Base-by-base conservation (phyloP, 2,113 vertebrate genomes). In the Aramus guarauna region DNA sequence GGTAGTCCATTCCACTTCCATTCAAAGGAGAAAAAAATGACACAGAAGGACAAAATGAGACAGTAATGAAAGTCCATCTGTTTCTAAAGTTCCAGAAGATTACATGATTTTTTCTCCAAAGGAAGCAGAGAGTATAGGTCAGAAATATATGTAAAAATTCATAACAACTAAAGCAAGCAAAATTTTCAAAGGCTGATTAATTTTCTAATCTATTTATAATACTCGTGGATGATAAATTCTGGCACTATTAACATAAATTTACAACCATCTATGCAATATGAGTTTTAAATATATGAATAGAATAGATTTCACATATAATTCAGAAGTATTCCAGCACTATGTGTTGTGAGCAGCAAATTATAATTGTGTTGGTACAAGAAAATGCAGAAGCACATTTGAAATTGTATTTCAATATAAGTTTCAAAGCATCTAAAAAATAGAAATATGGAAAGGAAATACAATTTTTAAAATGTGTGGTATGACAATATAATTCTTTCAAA, bases 91-190 rank as follows among this genome's bases (percentile, higher is more conserved):
- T 7, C 7, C n/a, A 50, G 60, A 47, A 63, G 11, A 4, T 55
- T 73, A 63, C 11, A 24, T 14, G 22, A 66, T 34, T 1, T 56
- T 41, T 76, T 30, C 50, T 34, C 26, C 4, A 32, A 64, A 47
- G 12, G 29, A 83, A 63, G 13, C 2, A 73, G 30, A 32, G 5
- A 0, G 0, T 32, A 5, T 27, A 41, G 0, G 9, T 69, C 41
- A 55, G 39, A 67, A 85, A 47, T 71, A 15, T 22, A 23, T 21
- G 4, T 32, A 66, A 58, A 80, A 86, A 53, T 5, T 50, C 16
- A 5, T 26, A 87, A 26, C 2, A 82, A 36, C 11, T 52, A 34
- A 78, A 13, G 5, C 4, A 78, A 79, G 3, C 3, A 66, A 50
- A 67, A 6, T 5, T 87, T 77, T 77, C 22, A 62, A 83, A 77